Base-by-base conservation (phyloP, 2,797 vertebrate genomes). In the Anguilla anguilla region DNA sequence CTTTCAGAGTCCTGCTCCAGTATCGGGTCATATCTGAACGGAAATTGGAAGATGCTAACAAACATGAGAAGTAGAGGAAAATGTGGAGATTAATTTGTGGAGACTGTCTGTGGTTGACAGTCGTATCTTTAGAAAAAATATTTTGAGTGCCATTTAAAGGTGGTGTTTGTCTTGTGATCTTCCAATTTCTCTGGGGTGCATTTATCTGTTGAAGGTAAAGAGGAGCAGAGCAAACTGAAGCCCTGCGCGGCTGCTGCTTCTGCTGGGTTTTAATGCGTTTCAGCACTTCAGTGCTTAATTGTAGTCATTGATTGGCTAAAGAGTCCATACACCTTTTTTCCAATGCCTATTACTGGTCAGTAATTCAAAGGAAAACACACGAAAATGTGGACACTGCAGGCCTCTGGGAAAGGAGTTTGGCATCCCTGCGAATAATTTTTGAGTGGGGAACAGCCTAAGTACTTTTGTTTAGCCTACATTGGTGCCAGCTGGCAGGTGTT, bases 381-480 rank as follows among this genome's bases (percentile, higher is more conserved):
- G 4, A 61, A 61, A 25, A 19, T 61, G 59, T 25, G 59, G 59
- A 67, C 22, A n/a, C 4, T n/a, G 61, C 22, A 6, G 61, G 6
- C 61, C 22, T 67, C 13, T 1, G 4, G 22, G 22, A 61, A 59
- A 19, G 22, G 22, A n/a, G 61, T 67, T 7, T 67, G 61, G 61
- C 61, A 67, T 25, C n/a, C 61, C 77, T 9, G 3, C 19, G 51
- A 49, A 49, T 51, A n/a, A 31, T 74, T 51, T 28, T 46, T 64
- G 59, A 35, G 35, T 85, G 69, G 64, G 67, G 83, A 51, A 25
- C 74, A 19, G 28, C 83, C 83, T 85, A 88, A 85, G 77, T 85
- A 64, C 31, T 35, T 57, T 79, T 61, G 53, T 77, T 84, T 87
- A 39, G 6, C 35, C 31, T 77, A 31, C 31, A 59, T 19, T 51